Conservation (phyloP, 2,113 vertebrate species). For the Crotalus helleri region DNA sequence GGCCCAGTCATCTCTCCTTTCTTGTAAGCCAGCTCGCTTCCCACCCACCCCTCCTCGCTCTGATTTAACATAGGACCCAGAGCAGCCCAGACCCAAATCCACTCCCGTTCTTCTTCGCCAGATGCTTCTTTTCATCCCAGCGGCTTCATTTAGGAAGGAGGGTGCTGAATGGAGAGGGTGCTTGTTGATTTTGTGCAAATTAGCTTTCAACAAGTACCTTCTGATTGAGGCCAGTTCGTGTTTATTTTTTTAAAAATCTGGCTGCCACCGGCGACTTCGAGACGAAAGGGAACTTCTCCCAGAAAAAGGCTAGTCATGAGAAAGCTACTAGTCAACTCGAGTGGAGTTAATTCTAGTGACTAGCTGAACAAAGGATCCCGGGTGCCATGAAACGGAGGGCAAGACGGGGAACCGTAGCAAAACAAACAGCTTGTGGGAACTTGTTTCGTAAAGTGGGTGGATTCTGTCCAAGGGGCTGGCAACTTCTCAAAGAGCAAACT, state of each 20-base stretch:
- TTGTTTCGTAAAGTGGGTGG: not conserved
- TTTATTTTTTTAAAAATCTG: not conserved
- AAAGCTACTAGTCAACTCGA: rapidly evolving
- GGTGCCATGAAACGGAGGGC: rapidly evolving
- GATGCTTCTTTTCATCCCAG: not conserved
- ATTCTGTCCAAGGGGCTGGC: not conserved
- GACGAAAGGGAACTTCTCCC: not conserved
- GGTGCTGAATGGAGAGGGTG: not conserved
- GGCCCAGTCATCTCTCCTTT: not conserved
- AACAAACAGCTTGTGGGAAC: not conserved
- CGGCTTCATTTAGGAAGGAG: not conserved
- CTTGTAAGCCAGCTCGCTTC: not conserved
- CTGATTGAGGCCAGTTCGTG: not conserved
- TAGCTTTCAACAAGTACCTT: not conserved
- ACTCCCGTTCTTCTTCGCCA: too few species aligned
- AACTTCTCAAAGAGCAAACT: not conserved
- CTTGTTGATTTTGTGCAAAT: not conserved
- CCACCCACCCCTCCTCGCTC: too few species aligned
- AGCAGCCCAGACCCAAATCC: not conserved
- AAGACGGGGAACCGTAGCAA: rapidly evolving
- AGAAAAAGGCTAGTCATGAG: rapidly evolving
- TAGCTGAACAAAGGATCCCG: rapidly evolving
- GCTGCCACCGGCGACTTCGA: not conserved
- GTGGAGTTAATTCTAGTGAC: rapidly evolving
- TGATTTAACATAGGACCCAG: not conserved